A percentile compares a stretch with the other conserved stretches of the same genome.
phyloP scores from a whole-genome alignment of 1,140 invertebrate genomes.

The Zelostemma sp. region DNA sequence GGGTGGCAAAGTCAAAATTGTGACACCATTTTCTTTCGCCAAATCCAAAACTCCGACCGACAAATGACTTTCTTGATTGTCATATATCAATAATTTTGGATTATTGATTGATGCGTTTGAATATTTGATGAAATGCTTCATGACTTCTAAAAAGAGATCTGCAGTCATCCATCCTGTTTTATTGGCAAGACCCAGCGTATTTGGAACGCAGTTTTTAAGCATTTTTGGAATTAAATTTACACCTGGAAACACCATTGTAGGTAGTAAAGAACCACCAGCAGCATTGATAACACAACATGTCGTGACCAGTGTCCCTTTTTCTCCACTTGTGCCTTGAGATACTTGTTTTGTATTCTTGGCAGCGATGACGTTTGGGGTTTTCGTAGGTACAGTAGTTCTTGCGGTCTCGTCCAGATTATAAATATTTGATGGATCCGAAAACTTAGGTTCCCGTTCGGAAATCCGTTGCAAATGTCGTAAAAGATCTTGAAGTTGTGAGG shows the following conservation, averaged over 20 bases:
- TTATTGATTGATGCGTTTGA: constrained; percentile 37
- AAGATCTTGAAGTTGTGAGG: constrained; percentile 29
- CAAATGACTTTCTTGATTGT: constrained; percentile 64
- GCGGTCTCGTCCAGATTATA: constrained; percentile 65
- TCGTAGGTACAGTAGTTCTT: constrained; percentile 31
- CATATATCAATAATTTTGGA: constrained; percentile 59
- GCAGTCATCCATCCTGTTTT: constrained; percentile 63
- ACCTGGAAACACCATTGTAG: neutral
- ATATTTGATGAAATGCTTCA: constrained; percentile 65
- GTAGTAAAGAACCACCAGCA: constrained; percentile 36
- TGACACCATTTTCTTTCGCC: constrained; percentile 49
- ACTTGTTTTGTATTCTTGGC: no score
- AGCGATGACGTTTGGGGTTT: constrained; percentile 54
- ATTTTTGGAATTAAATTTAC: neutral
- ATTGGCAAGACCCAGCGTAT: constrained; percentile 53
- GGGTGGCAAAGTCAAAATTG: constrained; percentile 53
- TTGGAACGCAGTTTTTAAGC: neutral
- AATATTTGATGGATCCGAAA: constrained; percentile 17
- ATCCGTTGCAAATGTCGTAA: constrained; percentile 13
- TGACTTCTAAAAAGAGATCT: constrained; percentile 47
- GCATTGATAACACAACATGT: constrained; percentile 49
- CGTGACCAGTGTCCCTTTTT: constrained; percentile 46
- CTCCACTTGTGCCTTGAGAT: constrained; percentile 16
- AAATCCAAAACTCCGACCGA: constrained; percentile 47
- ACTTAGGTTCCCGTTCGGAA: neutral